phyloP scores from a whole-genome alignment of 2,888 invertebrate genomes.

The Mystacides longicornis region DNA sequence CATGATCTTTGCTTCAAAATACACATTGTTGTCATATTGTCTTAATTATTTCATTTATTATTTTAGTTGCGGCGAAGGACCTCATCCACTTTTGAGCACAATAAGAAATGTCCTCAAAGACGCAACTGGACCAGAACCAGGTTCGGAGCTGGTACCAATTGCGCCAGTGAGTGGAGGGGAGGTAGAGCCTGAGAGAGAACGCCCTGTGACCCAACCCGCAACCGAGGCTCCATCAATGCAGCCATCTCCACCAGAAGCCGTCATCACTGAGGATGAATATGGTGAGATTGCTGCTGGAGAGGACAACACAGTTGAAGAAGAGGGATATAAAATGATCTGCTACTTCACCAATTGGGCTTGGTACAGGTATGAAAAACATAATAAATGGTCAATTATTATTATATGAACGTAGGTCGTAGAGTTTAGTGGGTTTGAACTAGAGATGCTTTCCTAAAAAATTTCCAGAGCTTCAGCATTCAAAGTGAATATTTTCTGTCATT shows the following conservation, averaged over 20 bases:
- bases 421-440: no score
- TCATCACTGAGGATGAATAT: constrained; percentile 30
- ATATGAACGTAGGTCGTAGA: no score
- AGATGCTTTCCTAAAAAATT: no score
- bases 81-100: constrained; percentile 71
- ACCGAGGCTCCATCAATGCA: neutral
- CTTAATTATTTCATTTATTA: neutral
- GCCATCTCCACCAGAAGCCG: constrained; percentile 27
- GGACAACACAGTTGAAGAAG: constrained; percentile 28
- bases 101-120: constrained; percentile 64
- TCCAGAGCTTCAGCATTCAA: no score
- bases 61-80: constrained; percentile 65
- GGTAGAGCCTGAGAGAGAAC: neutral
- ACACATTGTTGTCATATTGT: no score
- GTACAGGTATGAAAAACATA: constrained; percentile 59
- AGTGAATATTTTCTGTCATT: no score
- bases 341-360: constrained; percentile 94
- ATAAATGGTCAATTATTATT: no score
- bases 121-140: constrained; percentile 31
- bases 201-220: neutral
- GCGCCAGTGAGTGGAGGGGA: neutral
- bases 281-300: constrained; percentile 30
- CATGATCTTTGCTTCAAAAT: no score
- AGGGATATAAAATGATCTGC: constrained; percentile 70
- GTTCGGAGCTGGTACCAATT: constrained; percentile 30